These are phyloP conservation scores for Manacus vitellinus DNA, from an alignment of 2,113 vertebrate species.

Conservation along the genomic window DNA sequence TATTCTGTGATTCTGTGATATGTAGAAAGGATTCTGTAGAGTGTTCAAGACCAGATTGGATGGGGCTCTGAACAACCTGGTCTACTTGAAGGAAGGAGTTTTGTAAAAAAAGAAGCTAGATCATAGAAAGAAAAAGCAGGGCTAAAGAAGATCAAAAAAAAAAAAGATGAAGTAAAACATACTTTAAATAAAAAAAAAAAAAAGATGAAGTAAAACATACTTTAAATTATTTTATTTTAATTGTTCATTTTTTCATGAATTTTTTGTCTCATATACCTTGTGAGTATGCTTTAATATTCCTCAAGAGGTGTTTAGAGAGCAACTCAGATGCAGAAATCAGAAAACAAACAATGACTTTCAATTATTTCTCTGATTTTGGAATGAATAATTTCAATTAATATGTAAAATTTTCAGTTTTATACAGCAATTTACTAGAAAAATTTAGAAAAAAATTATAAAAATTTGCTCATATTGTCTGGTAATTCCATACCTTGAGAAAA, in stretches of 20 bases:
- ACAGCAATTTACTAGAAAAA: neutral
- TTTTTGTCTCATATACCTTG: neutral
- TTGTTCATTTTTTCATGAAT: neutral
- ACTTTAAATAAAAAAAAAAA: neutral
- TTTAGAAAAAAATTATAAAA: neutral
- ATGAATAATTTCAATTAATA: neutral
- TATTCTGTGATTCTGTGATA: neutral
- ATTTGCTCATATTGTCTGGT: neutral
- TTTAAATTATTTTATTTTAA: neutral
- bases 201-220: accelerated
- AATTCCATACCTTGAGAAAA: neutral
- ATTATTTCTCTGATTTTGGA: neutral
- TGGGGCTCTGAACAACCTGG: neutral
- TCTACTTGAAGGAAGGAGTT: neutral
- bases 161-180: accelerated
- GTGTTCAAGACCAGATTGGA: neutral
- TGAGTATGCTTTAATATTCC: neutral
- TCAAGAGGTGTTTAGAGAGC: neutral
- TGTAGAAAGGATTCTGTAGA: neutral
- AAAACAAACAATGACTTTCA: neutral
- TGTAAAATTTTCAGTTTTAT: neutral
- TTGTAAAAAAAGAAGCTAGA: neutral
- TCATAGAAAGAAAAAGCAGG: neutral
- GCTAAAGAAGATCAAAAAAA: neutral
- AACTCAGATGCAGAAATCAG: neutral